A percentile compares a stretch with the other conserved stretches of the same genome.
Evolutionary conservation across 2,113 vertebrate species (phyloP).

Genomic region (Otus sunia): DNA sequence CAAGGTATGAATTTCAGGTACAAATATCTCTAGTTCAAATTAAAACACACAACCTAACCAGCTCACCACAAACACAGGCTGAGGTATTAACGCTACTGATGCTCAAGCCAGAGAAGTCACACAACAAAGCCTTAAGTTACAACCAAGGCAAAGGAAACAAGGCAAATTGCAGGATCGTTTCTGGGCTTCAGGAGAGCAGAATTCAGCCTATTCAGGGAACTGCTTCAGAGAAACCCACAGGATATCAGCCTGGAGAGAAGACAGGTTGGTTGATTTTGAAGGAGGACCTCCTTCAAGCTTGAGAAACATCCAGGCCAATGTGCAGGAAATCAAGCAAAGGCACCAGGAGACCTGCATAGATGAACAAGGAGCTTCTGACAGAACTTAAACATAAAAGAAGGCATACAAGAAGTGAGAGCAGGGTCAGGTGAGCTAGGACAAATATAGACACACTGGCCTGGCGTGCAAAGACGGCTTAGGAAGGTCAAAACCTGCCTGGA

Average conservation of each 20-base stretch:
- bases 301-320: not conserved
- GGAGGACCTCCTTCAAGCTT: not conserved
- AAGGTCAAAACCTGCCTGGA: not conserved
- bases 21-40: not conserved
- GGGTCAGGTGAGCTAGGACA: not conserved
- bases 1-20: not conserved
- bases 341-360: not conserved
- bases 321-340: not conserved
- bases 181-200: not conserved
- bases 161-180: fast-evolving
- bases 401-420: fast-evolving
- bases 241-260: not conserved
- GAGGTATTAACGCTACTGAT: not conserved
- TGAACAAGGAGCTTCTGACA: not conserved
- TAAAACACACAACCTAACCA: not conserved
- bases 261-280: not conserved
- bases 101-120: not conserved
- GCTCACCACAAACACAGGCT: not conserved
- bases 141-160: not conserved
- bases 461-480: not conserved
- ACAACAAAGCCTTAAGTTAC: not conserved
- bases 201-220: not conserved
- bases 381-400: not conserved
- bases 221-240: not conserved
- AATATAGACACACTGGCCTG: not conserved